These are phyloP conservation scores for Carduelis carduelis DNA, from an alignment of 2,797 vertebrate species.

Conservation along the genomic window DNA sequence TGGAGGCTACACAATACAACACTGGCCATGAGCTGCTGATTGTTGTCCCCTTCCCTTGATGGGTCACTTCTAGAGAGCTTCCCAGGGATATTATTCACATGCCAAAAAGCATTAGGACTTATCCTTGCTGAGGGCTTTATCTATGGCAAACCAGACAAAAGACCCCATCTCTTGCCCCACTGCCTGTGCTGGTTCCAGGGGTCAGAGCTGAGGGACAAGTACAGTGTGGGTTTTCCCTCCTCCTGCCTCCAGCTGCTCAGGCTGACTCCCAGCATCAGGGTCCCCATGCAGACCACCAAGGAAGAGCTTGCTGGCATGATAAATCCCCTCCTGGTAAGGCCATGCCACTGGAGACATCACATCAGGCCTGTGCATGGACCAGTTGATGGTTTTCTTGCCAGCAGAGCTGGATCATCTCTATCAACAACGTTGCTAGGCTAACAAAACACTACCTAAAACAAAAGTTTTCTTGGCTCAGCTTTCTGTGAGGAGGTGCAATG, in stretches of 20 bases:
- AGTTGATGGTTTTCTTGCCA: background rate
- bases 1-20: background rate
- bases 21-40: background rate
- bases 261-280: background rate
- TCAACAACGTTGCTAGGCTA: background rate
- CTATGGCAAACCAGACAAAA: background rate
- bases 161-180: background rate
- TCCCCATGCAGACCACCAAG: background rate
- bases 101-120: background rate
- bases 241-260: background rate
- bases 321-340: background rate
- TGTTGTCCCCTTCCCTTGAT: background rate
- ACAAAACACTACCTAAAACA: slow-evolving; percentile 29
- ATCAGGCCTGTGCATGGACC: background rate
- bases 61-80: background rate
- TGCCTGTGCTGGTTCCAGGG: background rate
- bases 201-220: background rate
- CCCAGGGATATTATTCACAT: background rate
- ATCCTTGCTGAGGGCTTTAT: background rate
- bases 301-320: background rate
- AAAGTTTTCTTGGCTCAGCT: slow-evolving; percentile 9
- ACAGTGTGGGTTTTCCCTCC: background rate
- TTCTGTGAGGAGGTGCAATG: background rate
- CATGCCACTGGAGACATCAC: background rate
- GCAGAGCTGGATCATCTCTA: background rate